Evolutionary conservation across 2,113 vertebrate species (phyloP).

Genomic region (Carassius carassius): DNA sequence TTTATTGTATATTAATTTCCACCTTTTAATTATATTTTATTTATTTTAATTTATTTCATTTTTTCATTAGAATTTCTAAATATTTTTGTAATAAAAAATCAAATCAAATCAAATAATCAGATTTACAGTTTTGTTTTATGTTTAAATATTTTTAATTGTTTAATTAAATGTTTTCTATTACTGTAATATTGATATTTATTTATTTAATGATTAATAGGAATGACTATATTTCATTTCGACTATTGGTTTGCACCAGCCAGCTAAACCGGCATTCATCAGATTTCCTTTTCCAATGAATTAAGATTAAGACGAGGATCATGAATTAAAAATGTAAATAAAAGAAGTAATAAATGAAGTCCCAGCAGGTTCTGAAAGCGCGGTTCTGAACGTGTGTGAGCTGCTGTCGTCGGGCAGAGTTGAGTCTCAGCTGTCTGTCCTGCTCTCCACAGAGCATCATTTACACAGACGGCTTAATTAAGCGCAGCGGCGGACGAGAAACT

Average conservation of each 20-base stretch:
- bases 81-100: background rate
- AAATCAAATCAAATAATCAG: too few relatives aligned
- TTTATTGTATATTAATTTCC: too few relatives aligned
- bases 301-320: background rate
- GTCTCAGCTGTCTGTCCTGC: background rate
- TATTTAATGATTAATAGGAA: background rate
- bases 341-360: background rate
- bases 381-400: too few relatives aligned
- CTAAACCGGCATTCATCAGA: background rate
- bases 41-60: background rate
- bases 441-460: constrained; percentile 60
- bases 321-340: background rate
- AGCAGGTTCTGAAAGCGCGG: background rate
- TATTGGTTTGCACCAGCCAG: background rate
- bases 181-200: background rate
- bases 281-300: background rate
- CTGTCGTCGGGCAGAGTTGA: background rate
- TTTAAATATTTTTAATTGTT: background rate
- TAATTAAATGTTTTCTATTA: background rate
- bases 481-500: constrained; percentile 61
- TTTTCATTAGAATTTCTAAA: background rate
- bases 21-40: too few relatives aligned
- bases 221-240: background rate
- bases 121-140: background rate
- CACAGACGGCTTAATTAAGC: constrained; percentile 69